Percentiles rank a stretch among this genome's conserved stretches.
Conservation (phyloP, 2,113 vertebrate genomes). For the Meriones unguiculatus region DNA sequence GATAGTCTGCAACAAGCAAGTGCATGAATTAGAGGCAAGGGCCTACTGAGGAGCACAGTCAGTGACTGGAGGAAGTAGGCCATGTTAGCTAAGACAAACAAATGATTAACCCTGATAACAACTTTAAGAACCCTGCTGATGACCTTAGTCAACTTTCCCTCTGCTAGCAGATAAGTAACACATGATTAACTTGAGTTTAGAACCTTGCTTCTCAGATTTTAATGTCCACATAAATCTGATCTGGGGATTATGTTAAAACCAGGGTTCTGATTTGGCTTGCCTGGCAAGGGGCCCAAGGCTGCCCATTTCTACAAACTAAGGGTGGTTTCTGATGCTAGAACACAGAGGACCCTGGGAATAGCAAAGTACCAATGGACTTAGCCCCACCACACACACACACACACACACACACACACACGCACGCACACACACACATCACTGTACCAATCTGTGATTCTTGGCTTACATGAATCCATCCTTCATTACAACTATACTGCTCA, state of each 20-base stretch:
- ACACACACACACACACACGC: neutral
- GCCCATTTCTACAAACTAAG: neutral
- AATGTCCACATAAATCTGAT: conserved; percentile 28
- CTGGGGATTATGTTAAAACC: neutral
- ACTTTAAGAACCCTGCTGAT: conserved; percentile 53
- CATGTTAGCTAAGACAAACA: conserved; percentile 65
- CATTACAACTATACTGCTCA: neutral
- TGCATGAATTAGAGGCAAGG: neutral
- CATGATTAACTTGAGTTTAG: conserved; percentile 6
- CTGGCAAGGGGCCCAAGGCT: neutral
- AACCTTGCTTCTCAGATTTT: neutral
- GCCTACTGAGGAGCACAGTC: conserved; percentile 15
- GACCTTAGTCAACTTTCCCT: conserved; percentile 13
- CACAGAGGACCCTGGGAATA: neutral
- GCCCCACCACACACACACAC: neutral
- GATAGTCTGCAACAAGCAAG: neutral
- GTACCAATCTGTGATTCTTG: neutral
- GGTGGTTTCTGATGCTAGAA: neutral
- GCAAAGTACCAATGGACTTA: neutral
- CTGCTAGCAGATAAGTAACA: neutral
- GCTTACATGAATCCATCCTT: neutral
- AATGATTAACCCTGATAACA: conserved; percentile 68
- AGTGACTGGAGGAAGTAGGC: conserved; percentile 34
- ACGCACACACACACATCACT: neutral
- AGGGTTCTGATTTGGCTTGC: neutral